phyloP scores from a whole-genome alignment of 2,888 invertebrate species.

The Coelopa pilipes region DNA sequence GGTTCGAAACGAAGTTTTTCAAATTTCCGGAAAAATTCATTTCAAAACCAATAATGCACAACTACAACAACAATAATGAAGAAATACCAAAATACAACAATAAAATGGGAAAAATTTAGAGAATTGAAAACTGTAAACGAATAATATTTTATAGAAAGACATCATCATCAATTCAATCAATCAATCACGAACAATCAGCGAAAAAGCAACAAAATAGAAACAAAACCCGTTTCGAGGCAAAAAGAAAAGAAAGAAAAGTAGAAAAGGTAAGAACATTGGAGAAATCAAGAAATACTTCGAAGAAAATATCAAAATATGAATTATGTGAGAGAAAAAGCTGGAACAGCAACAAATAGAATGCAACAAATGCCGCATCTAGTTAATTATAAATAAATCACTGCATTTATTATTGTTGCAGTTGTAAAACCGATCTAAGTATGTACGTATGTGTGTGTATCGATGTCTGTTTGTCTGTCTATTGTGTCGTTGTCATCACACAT shows the following conservation, averaged over 20 bases:
- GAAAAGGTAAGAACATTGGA: constrained; percentile 6
- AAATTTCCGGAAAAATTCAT: too few species aligned
- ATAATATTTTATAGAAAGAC: neutral
- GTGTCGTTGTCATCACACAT: neutral
- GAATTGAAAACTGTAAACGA: neutral
- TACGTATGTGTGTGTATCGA: constrained; percentile 14
- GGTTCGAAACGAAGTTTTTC: too few species aligned
- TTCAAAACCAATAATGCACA: neutral
- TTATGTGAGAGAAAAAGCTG: too few species aligned
- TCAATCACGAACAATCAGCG: constrained; percentile 25
- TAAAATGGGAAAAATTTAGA: neutral
- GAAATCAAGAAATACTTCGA: too few species aligned
- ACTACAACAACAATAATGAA: neutral
- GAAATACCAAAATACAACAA: neutral
- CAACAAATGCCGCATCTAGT: neutral
- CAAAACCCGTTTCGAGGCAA: neutral
- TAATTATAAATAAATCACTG: neutral
- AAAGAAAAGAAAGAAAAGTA: neutral
- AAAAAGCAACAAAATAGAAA: neutral
- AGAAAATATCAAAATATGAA: too few species aligned
- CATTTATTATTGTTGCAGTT: neutral
- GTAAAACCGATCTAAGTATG: constrained; percentile 9
- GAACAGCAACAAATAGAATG: too few species aligned
- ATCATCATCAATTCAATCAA: constrained; percentile 7
- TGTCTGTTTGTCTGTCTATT: too few species aligned